Evolutionary conservation across 2,797 vertebrate genomes (phyloP).

Genomic region (Lepus townsendii): DNA sequence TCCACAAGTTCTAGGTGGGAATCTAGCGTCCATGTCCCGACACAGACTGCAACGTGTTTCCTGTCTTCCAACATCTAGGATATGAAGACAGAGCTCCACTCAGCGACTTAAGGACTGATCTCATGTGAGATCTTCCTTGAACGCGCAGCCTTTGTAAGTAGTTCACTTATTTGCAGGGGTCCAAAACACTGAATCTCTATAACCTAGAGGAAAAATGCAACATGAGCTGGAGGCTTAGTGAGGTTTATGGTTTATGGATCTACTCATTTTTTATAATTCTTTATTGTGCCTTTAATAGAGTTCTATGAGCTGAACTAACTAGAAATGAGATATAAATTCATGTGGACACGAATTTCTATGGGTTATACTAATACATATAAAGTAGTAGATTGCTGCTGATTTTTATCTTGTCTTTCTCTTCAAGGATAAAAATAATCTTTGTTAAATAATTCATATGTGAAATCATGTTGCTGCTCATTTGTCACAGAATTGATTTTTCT

Average conservation of each 20-base stretch:
- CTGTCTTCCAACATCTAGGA: neutral
- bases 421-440: constrained; percentile 47
- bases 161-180: neutral
- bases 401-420: constrained; percentile 71
- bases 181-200: neutral
- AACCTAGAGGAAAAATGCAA: neutral
- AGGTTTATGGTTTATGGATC: neutral
- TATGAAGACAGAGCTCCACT: neutral
- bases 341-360: neutral
- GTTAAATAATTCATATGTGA: constrained; percentile 73
- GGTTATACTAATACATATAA: constrained; percentile 26
- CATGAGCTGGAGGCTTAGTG: neutral
- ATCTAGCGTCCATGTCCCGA: neutral
- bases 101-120: neutral
- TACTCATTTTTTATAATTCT: neutral
- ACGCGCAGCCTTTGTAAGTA: neutral
- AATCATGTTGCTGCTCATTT: constrained; percentile 75
- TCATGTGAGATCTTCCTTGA: neutral
- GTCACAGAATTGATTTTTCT: constrained; percentile 75
- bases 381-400: constrained; percentile 52
- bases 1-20: neutral
- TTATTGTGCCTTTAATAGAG: constrained; percentile 1
- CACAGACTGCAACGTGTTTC: neutral
- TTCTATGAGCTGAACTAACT: neutral
- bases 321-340: neutral